Base-by-base conservation (phyloP, 1,140 invertebrate species). In the Drosophila teissieri region DNA sequence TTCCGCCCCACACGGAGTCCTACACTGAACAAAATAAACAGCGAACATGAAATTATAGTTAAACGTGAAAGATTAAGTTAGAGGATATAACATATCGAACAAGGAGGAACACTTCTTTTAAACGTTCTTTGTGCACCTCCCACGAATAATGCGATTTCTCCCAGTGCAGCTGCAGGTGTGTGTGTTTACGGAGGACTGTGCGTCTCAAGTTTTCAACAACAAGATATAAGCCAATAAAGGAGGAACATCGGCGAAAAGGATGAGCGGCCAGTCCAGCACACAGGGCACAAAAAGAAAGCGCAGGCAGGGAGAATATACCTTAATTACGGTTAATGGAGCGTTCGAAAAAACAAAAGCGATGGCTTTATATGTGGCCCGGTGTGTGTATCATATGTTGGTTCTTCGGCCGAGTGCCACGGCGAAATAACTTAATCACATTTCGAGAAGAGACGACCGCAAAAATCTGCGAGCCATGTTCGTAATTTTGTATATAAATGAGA, bases 271-370 rank as follows among this genome's bases (percentile, higher is more conserved):
- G 63, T 34, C 10, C 42, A 19, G 42, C 15, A 34, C 73, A 81
- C 70, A 64, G 44, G 6, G 42, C 72, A 81, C 70, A 70, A 90
- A 86, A 90, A 81, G 85, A 85, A 90, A 85, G 80, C 80, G 76
- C 83, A 86, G 78, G 70, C 83, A 78, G 64, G 63, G 79, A 80
- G 85, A 90, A 90, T 83, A 90, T 83, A 90, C 85, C 89, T 91
- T 90, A 91, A 91, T 91, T 91, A 91, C 90, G 90, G 85, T 91
- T 91, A 91, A 91, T 91, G 90, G 84, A 91, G 90, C 90, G 90
- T 90, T 86, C 86, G 55, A 78, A 67, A 74, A 62, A 61, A 69
- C 57, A 62, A 73, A 77, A 77, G 37, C 48, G 52, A 69, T 53
- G 64, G 15, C 27, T 46, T 39, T 46, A 34, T 36, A 60, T 56